Evolutionary conservation across 1,140 invertebrate genomes (phyloP).

Genomic region (Stenopsyche tienmushanensis): DNA sequence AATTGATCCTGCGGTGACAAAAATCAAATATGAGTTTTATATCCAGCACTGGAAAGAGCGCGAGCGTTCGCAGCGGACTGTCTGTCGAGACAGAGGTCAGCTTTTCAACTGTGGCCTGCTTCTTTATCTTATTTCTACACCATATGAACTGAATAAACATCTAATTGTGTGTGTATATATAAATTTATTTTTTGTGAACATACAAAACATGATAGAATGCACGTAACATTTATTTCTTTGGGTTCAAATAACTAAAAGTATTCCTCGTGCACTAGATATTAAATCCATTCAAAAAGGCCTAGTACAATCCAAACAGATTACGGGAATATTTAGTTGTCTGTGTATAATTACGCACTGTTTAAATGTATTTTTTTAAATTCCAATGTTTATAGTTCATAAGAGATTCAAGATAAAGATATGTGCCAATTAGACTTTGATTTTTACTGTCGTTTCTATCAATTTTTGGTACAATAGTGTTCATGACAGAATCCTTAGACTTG

Average conservation of each 20-base stretch:
- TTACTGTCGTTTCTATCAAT: no score
- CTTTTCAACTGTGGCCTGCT: constrained; percentile 21
- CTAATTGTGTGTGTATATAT: constrained; percentile 7
- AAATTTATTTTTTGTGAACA: background rate
- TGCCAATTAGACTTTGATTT: no score
- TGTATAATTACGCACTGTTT: background rate
- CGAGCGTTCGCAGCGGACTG: constrained; percentile 6
- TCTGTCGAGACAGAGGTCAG: constrained; percentile 26
- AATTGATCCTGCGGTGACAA: background rate
- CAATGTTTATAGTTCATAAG: no score
- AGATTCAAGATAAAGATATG: no score
- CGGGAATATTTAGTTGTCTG: background rate
- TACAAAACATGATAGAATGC: constrained; percentile 2
- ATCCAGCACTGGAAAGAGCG: background rate
- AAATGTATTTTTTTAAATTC: no score
- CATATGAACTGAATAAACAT: no score
- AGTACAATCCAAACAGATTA: background rate
- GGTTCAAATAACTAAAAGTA: no score
- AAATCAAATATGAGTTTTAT: background rate
- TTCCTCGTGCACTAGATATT: background rate
- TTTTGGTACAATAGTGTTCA: no score
- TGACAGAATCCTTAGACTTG: no score
- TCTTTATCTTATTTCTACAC: constrained; percentile 11
- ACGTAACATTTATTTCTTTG: no score
- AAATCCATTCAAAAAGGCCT: background rate